Evolutionary conservation across 1,140 invertebrate genomes (phyloP).

Genomic region (Achroia grisella): DNA sequence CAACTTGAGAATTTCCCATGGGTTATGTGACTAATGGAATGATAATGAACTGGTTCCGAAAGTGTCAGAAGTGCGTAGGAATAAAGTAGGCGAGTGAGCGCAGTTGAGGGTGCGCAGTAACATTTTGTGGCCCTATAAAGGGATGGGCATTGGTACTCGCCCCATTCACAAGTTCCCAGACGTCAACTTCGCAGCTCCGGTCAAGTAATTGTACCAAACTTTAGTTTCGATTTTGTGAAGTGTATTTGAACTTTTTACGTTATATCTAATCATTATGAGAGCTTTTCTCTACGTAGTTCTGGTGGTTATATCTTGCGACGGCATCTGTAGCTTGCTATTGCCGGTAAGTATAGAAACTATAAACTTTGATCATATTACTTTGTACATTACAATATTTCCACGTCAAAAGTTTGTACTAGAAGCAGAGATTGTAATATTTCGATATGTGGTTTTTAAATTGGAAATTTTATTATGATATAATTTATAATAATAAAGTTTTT

Average conservation of each 20-base stretch:
- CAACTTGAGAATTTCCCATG: too few relatives aligned
- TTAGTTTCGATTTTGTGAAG: slow-evolving; percentile 17
- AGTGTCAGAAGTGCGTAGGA: slow-evolving; percentile 19
- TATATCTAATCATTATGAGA: slow-evolving; percentile 32
- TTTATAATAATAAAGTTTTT: too few relatives aligned
- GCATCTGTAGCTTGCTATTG: slow-evolving; percentile 34
- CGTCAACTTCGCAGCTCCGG: slow-evolving; percentile 28
- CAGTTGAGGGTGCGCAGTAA: slow-evolving; percentile 55
- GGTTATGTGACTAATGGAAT: not conserved
- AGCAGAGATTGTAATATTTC: too few relatives aligned
- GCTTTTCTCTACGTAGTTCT: slow-evolving; percentile 31
- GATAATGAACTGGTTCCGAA: slow-evolving; percentile 9
- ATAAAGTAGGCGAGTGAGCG: slow-evolving; percentile 22
- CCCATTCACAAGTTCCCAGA: slow-evolving; percentile 52
- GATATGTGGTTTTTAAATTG: too few relatives aligned
- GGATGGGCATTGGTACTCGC: slow-evolving; percentile 26
- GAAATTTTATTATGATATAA: too few relatives aligned
- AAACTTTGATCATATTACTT: not conserved
- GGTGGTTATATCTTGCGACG: slow-evolving; percentile 31
- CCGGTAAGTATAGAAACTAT: slow-evolving; percentile 37
- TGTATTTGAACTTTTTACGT: slow-evolving; percentile 8
- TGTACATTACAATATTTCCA: too few relatives aligned
- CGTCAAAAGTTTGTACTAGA: too few relatives aligned
- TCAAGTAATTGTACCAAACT: slow-evolving; percentile 10
- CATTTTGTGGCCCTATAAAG: slow-evolving; percentile 46